Percentiles rank a stretch among this genome's conserved stretches.
phyloP scores from a whole-genome alignment of 2,113 vertebrate species.

The Rhinoderma darwinii region DNA sequence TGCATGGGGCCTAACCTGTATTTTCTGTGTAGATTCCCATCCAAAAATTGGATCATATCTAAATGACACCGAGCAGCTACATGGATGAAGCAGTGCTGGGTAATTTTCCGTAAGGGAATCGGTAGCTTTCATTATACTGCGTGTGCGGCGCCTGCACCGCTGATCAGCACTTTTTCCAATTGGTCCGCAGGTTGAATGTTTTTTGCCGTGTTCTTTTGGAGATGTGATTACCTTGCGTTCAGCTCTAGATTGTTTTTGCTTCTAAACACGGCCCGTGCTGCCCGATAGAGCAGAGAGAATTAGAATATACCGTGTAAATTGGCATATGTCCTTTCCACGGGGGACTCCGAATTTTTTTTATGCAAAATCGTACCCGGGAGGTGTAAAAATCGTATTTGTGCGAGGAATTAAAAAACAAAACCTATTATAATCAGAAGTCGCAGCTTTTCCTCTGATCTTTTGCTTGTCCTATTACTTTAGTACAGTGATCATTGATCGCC shows the following conservation, averaged over 20 bases:
- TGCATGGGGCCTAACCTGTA: too few species aligned
- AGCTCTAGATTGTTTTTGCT: background rate
- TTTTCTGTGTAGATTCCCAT: too few species aligned
- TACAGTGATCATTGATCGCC: background rate
- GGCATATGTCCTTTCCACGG: slow-evolving; percentile 14
- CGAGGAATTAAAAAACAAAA: background rate
- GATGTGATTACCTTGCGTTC: slow-evolving; percentile 19
- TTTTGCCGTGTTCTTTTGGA: background rate
- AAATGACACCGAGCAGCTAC: too few species aligned
- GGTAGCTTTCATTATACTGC: background rate
- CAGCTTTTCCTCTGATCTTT: background rate
- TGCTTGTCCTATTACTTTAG: background rate
- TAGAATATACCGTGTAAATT: slow-evolving; percentile 6
- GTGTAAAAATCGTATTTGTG: background rate
- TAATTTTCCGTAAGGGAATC: too few species aligned
- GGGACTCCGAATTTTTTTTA: slow-evolving; percentile 3
- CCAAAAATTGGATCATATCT: too few species aligned
- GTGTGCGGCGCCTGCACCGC: background rate
- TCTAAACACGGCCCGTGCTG: background rate
- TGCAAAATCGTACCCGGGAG: background rate
- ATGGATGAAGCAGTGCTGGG: too few species aligned
- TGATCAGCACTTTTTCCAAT: background rate
- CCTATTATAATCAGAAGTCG: background rate
- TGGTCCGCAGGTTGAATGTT: background rate
- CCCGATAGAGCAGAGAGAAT: slow-evolving; percentile 14